A percentile compares a stretch with the other conserved stretches of the same genome.
Evolutionary conservation across 2,888 invertebrate species (phyloP).

Genomic region (Agonopterix arenella): DNA sequence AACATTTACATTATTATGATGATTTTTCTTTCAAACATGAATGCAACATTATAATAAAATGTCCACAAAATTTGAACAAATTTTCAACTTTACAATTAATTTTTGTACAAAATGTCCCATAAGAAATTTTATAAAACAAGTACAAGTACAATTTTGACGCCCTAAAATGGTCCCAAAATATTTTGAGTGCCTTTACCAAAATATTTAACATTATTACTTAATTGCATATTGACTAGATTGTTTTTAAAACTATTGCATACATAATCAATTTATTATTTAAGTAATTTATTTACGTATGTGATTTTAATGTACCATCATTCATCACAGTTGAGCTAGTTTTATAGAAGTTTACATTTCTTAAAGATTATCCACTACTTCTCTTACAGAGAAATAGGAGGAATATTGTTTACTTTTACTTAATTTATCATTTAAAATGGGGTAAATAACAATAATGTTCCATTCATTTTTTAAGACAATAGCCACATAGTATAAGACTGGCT

Average conservation of each 20-base stretch:
- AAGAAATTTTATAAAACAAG: conserved; percentile 2
- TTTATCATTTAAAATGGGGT: no score
- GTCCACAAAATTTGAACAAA: conserved; percentile 12
- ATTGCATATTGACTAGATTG: conserved; percentile 21
- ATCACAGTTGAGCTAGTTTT: conserved; percentile 3
- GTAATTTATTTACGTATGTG: conserved; percentile 8
- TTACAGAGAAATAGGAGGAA: no score
- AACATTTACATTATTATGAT: no score
- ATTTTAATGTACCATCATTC: conserved; percentile 1
- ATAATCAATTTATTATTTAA: background rate
- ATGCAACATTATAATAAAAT: conserved; percentile 1
- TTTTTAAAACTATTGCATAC: conserved; percentile 10
- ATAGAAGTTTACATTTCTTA: background rate
- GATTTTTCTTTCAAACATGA: background rate
- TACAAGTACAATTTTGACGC: conserved; percentile 7
- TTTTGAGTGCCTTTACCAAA: conserved; percentile 3
- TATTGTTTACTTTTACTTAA: no score
- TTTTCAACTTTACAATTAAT: background rate
- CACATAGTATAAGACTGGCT: no score
- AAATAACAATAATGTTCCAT: no score
- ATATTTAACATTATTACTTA: conserved; percentile 10
- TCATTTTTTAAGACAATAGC: no score
- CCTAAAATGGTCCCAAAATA: conserved; percentile 15
- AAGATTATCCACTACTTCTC: no score
- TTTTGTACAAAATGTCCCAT: background rate